Evolutionary conservation across 2,113 vertebrate species (phyloP).

Genomic region (Peromyscus californicus): DNA sequence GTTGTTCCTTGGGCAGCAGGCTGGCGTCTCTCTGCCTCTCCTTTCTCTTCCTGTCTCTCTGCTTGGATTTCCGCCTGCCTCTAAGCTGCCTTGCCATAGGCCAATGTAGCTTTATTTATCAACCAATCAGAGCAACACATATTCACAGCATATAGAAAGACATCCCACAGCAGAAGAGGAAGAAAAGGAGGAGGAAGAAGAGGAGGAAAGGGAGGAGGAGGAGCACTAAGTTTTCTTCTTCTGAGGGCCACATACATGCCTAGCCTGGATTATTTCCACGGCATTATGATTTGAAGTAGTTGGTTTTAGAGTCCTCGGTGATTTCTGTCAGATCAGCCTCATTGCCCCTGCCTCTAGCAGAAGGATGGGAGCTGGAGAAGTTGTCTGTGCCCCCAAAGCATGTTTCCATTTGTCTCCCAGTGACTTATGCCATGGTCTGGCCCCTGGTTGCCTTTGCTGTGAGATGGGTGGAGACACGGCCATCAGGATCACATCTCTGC

Average conservation of each 20-base stretch:
- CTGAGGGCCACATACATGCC: fast-evolving
- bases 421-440: neutral
- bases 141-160: no score
- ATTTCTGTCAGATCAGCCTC: slow-evolving; percentile 1
- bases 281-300: neutral
- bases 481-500: neutral
- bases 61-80: no score
- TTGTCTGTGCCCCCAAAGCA: neutral
- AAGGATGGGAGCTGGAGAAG: neutral
- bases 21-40: no score
- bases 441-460: neutral
- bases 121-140: no score
- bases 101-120: no score
- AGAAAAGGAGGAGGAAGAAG: no score
- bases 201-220: neutral
- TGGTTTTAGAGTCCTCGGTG: neutral
- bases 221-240: slow-evolving; percentile 41
- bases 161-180: neutral
- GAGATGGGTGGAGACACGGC: no score
- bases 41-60: no score
- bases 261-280: slow-evolving; percentile 6
- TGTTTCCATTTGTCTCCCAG: neutral
- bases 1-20: no score
- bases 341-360: neutral
- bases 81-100: no score